Evolutionary conservation across 2,888 invertebrate species (phyloP), one percentile per base, ranked within the genome.

Genomic region (Apantesis nais): DNA sequence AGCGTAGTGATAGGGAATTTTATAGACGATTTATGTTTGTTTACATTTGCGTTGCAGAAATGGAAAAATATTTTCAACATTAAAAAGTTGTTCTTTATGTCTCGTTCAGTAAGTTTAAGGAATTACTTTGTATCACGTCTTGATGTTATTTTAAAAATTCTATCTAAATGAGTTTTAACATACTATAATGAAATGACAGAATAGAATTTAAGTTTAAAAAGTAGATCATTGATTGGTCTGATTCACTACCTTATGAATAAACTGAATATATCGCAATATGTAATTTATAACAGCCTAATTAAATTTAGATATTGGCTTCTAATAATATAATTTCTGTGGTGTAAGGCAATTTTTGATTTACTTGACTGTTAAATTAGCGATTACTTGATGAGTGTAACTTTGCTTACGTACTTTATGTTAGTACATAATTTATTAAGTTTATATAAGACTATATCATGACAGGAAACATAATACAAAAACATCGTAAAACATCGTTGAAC

Each of bases 401-500:
- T 48, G 9, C 12, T 52, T 55, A 19, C n/a, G 2, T 37, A 34
- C 25, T 55, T n/a, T n/a, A 55, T 55, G 12, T 60, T 34, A 4
- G 2, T 66, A 37, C 22, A 37, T 25, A 65, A 14, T 48, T n/a
- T 52, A 52, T 19, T 34, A 65, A 52, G 34, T 65, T 34, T 8
- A 52, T 9, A 48, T 37, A 37, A 2, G 0, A 25, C 11, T 48
- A 39, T 39, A 52, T 48, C 34, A 16, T 62, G 37, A 12, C 29
- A 12, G 34, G 19, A 44, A 7, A 41, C 22, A 61, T 78, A 79
- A 79, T 80, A 65, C 60, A 48, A 73, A 76, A 84, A 88, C 85
- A 48, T 48, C 22, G 22, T 22, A 22, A 22, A 79, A 85, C 86
- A 88, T 90, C 89, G 85, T 90, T 89, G 90, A 82, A 86, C 86